Evolutionary conservation across 2,888 invertebrate species (phyloP).

Genomic region (Cartodere bifasciata): DNA sequence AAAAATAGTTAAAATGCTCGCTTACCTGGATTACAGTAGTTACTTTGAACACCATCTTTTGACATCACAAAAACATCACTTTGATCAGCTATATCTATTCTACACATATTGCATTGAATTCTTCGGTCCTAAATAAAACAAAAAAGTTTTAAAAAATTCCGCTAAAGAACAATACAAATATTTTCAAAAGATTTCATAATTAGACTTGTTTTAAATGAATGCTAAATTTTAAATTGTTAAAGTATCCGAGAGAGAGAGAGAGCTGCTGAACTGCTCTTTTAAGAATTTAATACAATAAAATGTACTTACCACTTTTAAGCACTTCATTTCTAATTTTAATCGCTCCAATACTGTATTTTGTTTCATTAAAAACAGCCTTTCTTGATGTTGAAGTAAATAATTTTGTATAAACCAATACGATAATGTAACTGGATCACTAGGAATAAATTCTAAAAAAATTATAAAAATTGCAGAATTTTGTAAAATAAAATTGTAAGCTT

Average conservation of each 20-base stretch:
- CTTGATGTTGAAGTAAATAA: conserved; percentile 52
- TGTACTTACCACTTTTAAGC: conserved; percentile 34
- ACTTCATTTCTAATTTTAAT: conserved; percentile 43
- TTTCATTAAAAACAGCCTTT: conserved; percentile 48
- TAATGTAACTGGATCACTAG: conserved; percentile 52
- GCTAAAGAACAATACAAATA: too few species aligned
- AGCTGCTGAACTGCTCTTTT: conserved; percentile 1
- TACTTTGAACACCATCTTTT: conserved; percentile 63
- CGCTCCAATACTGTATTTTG: conserved; percentile 57
- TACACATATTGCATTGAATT: conserved; percentile 44
- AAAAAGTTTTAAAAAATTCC: neutral
- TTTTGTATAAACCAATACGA: conserved; percentile 75
- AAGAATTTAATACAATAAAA: conserved; percentile 6
- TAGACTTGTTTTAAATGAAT: too few species aligned
- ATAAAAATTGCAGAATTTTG: neutral
- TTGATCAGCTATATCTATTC: conserved; percentile 48
- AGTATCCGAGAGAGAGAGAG: neutral
- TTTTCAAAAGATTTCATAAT: too few species aligned
- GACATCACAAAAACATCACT: conserved; percentile 70
- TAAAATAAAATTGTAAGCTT: conserved; percentile 8
- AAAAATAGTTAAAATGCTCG: too few species aligned
- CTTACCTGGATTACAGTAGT: conserved; percentile 63
- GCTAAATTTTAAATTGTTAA: neutral
- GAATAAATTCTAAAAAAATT: conserved; percentile 38
- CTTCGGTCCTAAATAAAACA: conserved; percentile 33